These are phyloP conservation scores for Phylloscopus trochiloides DNA, from an alignment of 2,113 vertebrate genomes.

Conservation along the genomic window DNA sequence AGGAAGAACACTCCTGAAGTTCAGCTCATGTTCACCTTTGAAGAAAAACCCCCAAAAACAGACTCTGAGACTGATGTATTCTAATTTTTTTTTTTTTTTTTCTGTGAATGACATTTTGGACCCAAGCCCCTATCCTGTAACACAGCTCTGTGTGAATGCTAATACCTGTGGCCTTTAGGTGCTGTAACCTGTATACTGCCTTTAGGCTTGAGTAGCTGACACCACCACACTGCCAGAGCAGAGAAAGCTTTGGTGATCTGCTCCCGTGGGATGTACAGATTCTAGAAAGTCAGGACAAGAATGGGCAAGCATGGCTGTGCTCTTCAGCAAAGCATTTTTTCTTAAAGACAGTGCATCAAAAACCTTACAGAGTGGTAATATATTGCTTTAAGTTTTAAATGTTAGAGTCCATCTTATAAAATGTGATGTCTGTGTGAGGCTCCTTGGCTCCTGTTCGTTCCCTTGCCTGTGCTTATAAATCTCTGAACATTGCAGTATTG, in stretches of 20 bases:
- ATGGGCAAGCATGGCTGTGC: neutral
- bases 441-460: neutral
- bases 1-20: neutral
- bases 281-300: neutral
- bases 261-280: neutral
- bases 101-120: neutral
- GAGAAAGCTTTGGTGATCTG: neutral
- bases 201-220: neutral
- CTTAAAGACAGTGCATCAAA: neutral
- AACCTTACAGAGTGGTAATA: neutral
- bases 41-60: neutral
- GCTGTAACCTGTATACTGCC: neutral
- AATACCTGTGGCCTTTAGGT: neutral
- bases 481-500: neutral
- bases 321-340: neutral
- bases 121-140: neutral
- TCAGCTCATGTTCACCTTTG: neutral
- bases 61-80: neutral
- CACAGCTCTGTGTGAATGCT: neutral
- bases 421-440: neutral
- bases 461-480: neutral
- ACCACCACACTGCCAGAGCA: neutral
- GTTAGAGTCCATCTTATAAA: neutral
- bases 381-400: neutral
- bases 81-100: neutral